Percentiles rank a stretch among this genome's conserved stretches.
phyloP scores from a whole-genome alignment of 2,113 vertebrate species.

The Ceyx margarethae region DNA sequence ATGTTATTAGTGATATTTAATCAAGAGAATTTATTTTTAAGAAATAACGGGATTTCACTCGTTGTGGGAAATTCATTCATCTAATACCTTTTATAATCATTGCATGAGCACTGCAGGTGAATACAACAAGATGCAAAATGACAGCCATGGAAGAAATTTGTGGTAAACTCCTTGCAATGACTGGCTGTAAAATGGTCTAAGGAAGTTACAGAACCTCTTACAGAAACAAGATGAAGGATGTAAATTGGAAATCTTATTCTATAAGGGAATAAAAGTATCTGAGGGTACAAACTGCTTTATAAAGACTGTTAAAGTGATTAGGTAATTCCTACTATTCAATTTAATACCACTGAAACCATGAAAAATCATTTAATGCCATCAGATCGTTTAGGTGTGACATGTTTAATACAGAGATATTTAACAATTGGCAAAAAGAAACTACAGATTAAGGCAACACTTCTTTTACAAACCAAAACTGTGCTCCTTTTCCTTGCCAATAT shows the following conservation, averaged over 20 bases:
- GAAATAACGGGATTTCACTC: background rate
- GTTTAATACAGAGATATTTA: conserved; percentile 17
- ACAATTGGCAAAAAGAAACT: conserved; percentile 12
- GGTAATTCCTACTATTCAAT: conserved; percentile 21
- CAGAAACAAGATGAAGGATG: background rate
- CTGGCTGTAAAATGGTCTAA: background rate
- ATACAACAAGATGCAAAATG: background rate
- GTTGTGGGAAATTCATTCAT: background rate
- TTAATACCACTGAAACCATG: conserved; percentile 23
- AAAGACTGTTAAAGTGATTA: conserved; percentile 18
- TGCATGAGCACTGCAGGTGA: background rate
- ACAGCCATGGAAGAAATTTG: background rate
- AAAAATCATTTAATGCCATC: conserved; percentile 26
- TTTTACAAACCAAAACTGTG: conserved; percentile 20
- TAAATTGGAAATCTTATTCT: background rate
- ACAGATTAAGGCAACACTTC: conserved; percentile 23
- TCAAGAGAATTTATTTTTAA: background rate
- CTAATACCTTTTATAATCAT: background rate
- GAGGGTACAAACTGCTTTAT: background rate
- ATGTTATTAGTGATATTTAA: background rate
- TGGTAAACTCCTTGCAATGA: background rate
- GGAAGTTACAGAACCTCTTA: background rate
- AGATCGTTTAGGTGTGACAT: conserved; percentile 5
- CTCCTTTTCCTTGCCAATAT: background rate
- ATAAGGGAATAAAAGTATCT: background rate